Percentiles rank a stretch among this genome's conserved stretches.
Conservation (phyloP, 2,113 vertebrate species). For the Thamnaconus septentrionalis region DNA sequence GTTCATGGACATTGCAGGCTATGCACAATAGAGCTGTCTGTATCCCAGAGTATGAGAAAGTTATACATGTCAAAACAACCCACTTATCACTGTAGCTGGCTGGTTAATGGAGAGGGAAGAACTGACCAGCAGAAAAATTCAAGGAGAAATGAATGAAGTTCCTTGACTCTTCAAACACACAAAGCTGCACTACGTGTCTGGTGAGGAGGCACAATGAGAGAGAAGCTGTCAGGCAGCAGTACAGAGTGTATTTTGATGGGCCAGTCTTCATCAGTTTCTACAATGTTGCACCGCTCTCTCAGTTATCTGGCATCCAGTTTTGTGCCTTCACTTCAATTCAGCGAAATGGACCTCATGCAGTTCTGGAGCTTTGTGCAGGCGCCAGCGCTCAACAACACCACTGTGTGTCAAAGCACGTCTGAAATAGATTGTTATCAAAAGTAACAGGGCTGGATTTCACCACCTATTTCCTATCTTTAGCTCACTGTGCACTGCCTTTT, state of each 20-base stretch:
- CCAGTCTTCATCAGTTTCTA: slow-evolving; percentile 7
- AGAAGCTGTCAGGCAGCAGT: slow-evolving; percentile 15
- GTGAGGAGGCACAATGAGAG: slow-evolving; percentile 10
- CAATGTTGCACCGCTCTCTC: slow-evolving; percentile 3
- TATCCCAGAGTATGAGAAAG: too few relatives aligned
- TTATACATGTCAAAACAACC: neutral
- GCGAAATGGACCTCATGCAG: slow-evolving; percentile 4
- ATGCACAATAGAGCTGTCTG: too few relatives aligned
- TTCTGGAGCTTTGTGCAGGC: slow-evolving; percentile 5
- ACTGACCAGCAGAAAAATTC: neutral
- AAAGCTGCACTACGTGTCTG: slow-evolving; percentile 8
- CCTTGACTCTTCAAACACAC: slow-evolving; percentile 6
- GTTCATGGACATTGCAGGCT: too few relatives aligned
- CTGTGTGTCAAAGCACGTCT: too few relatives aligned
- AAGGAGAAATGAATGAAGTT: neutral
- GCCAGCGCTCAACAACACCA: too few relatives aligned
- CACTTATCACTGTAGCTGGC: neutral
- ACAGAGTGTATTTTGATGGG: slow-evolving; percentile 8
- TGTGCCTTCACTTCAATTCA: slow-evolving; percentile 5
- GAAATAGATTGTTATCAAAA: too few relatives aligned
- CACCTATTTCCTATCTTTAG: too few relatives aligned
- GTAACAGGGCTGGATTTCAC: too few relatives aligned
- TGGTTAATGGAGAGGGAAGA: neutral
- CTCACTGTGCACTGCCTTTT: too few relatives aligned
- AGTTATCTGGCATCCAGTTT: slow-evolving; percentile 1